phyloP scores from a whole-genome alignment of 2,888 invertebrate genomes.

The Venusia cambrica region DNA sequence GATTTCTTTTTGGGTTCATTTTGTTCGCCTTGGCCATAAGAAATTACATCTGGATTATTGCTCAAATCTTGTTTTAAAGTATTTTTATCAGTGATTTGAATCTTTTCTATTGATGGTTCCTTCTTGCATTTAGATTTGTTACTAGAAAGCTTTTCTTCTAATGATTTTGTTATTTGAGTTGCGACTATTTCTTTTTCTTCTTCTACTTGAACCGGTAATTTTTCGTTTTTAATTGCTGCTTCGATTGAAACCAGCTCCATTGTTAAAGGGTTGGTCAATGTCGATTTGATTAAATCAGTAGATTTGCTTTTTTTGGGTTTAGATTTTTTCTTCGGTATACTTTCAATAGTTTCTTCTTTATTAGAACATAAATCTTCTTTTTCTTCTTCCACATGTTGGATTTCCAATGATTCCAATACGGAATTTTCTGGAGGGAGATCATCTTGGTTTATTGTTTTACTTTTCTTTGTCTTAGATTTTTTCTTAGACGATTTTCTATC shows the following conservation, averaged over 20 bases:
- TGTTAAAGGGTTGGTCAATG: no score
- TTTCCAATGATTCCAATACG: slow-evolving; percentile 3
- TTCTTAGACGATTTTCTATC: slow-evolving; percentile 16
- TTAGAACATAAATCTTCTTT: not conserved
- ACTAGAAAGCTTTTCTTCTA: slow-evolving; percentile 1
- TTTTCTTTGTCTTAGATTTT: slow-evolving; percentile 4
- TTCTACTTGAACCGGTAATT: not conserved
- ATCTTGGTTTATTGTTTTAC: slow-evolving; percentile 10
- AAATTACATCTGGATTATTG: not conserved
- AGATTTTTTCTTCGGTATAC: slow-evolving; percentile 5
- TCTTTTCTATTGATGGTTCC: not conserved
- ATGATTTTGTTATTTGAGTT: not conserved
- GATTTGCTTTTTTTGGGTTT: slow-evolving; percentile 2
- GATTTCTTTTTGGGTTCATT: slow-evolving; percentile 36
- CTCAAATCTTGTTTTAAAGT: no score
- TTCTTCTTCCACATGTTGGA: slow-evolving; percentile 1
- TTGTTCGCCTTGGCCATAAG: slow-evolving; percentile 7
- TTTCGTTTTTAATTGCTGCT: not conserved
- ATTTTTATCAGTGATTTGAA: not conserved
- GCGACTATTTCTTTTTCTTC: not conserved
- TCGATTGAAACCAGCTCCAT: not conserved
- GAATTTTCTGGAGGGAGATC: slow-evolving; percentile 1
- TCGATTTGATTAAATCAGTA: no score
- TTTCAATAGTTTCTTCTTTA: not conserved
- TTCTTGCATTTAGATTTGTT: slow-evolving; percentile 6